Base-by-base conservation (phyloP, 2,113 vertebrate species). In the Ahaetulla prasina region DNA sequence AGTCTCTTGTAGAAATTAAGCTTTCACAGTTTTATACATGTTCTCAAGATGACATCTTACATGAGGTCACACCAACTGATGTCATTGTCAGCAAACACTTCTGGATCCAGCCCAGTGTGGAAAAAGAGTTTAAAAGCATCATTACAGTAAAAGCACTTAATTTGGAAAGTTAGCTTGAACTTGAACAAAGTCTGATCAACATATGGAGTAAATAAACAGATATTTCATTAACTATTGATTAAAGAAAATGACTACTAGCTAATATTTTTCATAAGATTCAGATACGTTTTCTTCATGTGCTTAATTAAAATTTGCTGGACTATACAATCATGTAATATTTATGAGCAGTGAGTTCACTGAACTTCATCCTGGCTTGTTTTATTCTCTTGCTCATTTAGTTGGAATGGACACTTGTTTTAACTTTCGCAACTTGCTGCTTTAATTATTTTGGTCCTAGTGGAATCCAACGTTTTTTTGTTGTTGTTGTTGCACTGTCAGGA, bases 361-460 rank as follows among this genome's bases (percentile, higher is more conserved):
- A 91, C 54, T 84, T 94, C 89, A 3, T 10, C 8, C 68, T 89
- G 16, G 12, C 84, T 85, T 90, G 8, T 91, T 93, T 94, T 93
- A 95, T 95, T 89, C 27, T 84, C 30, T 45, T 57, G 85, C 87
- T 93, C 43, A 12, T 93, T 85, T 84, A 87, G 85, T 52, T 94
- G 88, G 87, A 95, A 88, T 49, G 63, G 89, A 50, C 35, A 86
- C 50, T 63, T 63, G 54, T 86, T 88, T 95, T 90, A 95, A 90
- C 92, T 95, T 96, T 93, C 92, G 92, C 88, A 8, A 35, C 11
- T n/a, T 94, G 23, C 22, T 43, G 60, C 85, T 85, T 47, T 80
- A 85, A 0, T 95, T 91, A 88, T 89, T 90, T 94, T 93, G 90
- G 52, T 55, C 92, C 85, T 93, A 89, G 94, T 92, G 88, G 91